Conservation (phyloP, 2,888 invertebrate genomes). For the Chouioia cunea region DNA sequence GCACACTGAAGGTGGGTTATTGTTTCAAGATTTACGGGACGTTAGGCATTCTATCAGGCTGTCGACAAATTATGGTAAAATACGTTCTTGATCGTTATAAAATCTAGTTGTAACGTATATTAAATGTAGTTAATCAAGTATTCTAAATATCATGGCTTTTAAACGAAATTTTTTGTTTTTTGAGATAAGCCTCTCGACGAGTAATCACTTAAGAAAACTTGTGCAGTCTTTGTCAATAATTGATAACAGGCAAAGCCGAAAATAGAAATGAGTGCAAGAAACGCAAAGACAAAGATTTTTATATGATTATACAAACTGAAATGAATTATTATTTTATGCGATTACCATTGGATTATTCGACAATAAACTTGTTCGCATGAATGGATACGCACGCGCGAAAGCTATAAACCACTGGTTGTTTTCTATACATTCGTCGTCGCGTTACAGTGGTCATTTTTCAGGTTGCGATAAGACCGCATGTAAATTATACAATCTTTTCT, state of each 20-base stretch:
- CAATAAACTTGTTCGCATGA: conserved; percentile 17
- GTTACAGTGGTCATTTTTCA: conserved; percentile 16
- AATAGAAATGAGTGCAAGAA: too few relatives aligned
- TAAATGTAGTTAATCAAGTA: background rate
- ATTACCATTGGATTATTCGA: conserved; percentile 6
- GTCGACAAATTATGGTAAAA: conserved; percentile 29
- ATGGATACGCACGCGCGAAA: conserved; percentile 20
- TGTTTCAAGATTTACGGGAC: background rate
- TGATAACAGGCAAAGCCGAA: too few relatives aligned
- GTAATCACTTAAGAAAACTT: too few relatives aligned
- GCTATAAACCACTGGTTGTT: too few relatives aligned
- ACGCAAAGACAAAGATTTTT: too few relatives aligned
- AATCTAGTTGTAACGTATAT: too few relatives aligned
- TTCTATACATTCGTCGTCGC: conserved; percentile 7
- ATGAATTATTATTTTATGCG: background rate
- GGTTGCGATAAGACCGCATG: conserved; percentile 6
- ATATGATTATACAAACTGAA: background rate
- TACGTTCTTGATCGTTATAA: too few relatives aligned
- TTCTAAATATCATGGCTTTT: conserved; percentile 40
- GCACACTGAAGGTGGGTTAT: background rate
- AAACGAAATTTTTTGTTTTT: background rate
- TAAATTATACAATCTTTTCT: background rate
- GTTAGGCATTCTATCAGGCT: conserved; percentile 21
- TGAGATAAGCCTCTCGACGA: background rate
- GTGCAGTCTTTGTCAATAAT: too few relatives aligned